A percentile compares a stretch with the other conserved stretches of the same genome.
phyloP scores from a whole-genome alignment of 2,113 vertebrate species.

The Menidia beryllina region DNA sequence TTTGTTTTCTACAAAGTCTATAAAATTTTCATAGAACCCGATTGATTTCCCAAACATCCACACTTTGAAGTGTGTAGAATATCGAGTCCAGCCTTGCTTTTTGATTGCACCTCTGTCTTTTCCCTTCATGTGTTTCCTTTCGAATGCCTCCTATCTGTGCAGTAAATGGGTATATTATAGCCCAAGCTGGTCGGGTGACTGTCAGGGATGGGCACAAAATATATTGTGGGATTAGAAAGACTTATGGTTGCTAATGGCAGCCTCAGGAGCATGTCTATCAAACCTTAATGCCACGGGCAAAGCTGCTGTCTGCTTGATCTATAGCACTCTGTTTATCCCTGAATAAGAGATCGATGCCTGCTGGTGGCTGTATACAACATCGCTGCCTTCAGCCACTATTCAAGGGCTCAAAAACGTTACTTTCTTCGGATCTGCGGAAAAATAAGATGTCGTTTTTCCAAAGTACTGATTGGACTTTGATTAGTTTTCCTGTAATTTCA shows the following conservation, averaged over 20 bases:
- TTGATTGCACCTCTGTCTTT: conserved; percentile 48
- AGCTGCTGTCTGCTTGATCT: conserved; percentile 58
- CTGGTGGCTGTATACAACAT: conserved; percentile 21
- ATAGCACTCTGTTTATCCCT: conserved; percentile 60
- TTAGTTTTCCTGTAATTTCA: not conserved
- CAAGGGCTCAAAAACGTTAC: not conserved
- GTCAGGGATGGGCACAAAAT: conserved; percentile 8
- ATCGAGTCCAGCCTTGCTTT: conserved; percentile 27
- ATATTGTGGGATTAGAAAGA: conserved; percentile 52
- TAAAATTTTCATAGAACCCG: conserved; percentile 51
- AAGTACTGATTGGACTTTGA: not conserved
- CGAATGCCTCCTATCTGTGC: conserved; percentile 18
- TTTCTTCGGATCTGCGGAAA: not conserved
- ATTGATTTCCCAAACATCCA: conserved; percentile 34
- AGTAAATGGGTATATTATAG: conserved; percentile 30
- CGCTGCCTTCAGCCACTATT: not conserved
- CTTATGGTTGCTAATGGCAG: conserved; percentile 51
- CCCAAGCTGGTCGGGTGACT: conserved; percentile 13
- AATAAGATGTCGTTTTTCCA: not conserved
- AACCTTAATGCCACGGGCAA: conserved; percentile 37
- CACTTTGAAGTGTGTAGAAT: conserved; percentile 18
- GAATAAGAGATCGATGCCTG: conserved; percentile 47
- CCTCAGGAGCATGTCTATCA: conserved; percentile 55
- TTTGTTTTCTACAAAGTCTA: conserved; percentile 38
- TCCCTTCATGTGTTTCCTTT: conserved; percentile 8